Conservation (phyloP, 2,888 invertebrate species). For the Odontomyia ornata region DNA sequence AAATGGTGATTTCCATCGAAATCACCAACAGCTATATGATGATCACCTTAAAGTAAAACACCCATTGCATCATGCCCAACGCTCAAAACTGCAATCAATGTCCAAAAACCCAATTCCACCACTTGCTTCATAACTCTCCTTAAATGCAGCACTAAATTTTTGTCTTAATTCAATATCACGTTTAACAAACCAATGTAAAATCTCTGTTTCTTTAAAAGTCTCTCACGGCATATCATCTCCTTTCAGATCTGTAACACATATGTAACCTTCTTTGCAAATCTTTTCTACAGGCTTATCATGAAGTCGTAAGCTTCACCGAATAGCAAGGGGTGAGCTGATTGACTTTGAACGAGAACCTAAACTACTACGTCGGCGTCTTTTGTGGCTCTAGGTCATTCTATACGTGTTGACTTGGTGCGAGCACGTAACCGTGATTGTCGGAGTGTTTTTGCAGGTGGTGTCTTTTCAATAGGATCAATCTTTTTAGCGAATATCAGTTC, state of each 20-base stretch:
- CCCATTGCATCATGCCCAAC: too few relatives aligned
- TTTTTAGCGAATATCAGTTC: too few relatives aligned
- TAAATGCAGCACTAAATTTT: background rate
- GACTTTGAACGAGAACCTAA: constrained; percentile 2
- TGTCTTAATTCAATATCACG: background rate
- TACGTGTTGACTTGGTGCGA: too few relatives aligned
- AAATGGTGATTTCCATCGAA: too few relatives aligned
- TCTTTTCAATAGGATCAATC: too few relatives aligned
- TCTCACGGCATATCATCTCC: background rate
- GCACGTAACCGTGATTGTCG: too few relatives aligned
- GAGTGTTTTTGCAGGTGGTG: too few relatives aligned
- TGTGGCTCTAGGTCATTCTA: too few relatives aligned
- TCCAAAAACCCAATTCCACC: background rate
- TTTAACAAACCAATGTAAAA: constrained; percentile 1
- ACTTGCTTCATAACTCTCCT: background rate
- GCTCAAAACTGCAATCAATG: background rate
- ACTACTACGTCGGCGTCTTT: too few relatives aligned
- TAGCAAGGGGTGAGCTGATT: background rate
- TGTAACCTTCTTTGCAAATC: constrained; percentile 18
- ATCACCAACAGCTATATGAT: too few relatives aligned
- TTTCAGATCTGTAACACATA: background rate
- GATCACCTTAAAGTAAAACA: too few relatives aligned
- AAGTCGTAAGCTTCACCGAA: constrained; percentile 8
- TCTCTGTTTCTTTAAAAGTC: background rate
- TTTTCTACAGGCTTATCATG: background rate